Conservation (phyloP, 2,797 vertebrate species). For the Enteromius paludinosus region DNA sequence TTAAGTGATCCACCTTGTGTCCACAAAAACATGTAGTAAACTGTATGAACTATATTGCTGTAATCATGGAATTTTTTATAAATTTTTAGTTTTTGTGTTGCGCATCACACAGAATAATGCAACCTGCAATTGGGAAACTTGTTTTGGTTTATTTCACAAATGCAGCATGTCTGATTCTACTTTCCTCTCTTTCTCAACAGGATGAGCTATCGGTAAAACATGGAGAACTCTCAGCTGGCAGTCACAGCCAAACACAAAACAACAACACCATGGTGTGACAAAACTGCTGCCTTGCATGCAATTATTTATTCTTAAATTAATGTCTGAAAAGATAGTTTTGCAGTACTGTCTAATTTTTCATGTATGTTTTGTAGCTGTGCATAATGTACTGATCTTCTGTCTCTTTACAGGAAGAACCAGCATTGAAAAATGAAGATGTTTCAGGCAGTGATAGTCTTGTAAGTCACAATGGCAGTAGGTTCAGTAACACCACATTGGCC, state of each 20-base stretch:
- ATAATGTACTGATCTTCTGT: neutral
- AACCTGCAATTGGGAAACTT: neutral
- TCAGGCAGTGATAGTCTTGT: neutral
- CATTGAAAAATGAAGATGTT: constrained; percentile 3
- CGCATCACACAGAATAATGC: neutral
- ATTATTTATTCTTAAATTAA: neutral
- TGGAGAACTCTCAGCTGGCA: constrained; percentile 7
- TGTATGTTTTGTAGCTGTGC: neutral
- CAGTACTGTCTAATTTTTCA: neutral
- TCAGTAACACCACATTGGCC: neutral
- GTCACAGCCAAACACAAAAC: constrained; percentile 17
- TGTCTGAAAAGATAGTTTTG: neutral
- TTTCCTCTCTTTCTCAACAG: constrained; percentile 28
- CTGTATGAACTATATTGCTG: neutral
- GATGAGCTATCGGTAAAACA: constrained; percentile 7
- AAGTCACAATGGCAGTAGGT: neutral
- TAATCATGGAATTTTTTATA: neutral
- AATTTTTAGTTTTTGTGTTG: neutral
- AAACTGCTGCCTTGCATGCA: neutral
- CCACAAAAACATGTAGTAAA: neutral
- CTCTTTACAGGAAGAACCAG: constrained; percentile 15
- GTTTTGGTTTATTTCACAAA: constrained; percentile 2
- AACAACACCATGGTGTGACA: constrained; percentile 22
- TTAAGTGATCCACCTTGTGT: neutral
- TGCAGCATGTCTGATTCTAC: neutral